Evolutionary conservation across 2,888 invertebrate species (phyloP), one percentile per base, ranked within the genome.

Genomic region (Anoncus sp.): DNA sequence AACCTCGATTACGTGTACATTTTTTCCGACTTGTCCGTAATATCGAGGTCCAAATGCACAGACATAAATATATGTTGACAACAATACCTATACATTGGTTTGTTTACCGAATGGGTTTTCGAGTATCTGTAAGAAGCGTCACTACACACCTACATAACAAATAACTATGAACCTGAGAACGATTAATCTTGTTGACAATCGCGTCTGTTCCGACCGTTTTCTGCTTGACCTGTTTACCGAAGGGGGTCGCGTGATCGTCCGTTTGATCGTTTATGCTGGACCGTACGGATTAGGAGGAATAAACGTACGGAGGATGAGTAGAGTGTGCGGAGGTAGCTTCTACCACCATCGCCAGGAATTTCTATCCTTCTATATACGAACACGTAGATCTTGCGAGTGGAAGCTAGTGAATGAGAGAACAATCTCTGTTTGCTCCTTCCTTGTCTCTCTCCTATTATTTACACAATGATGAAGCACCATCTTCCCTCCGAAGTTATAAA

Each of bases 131-230:
- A 7, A 31, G 31, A 31, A 31, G 3, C 3, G 31, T 31, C 31
- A 31, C 3, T 31, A 31, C 31, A 31, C 7, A 31, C 31, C 7
- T 31, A 31, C 31, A 31, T 3, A 31, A 31, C 31, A 7, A 31
- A 31, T 7, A 31, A 7, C 31, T 31, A 31, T 16, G 24, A 38
- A 60, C 18, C 35, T 38, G 12, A 27, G 45, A 35, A 24, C 35
- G 31, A 69, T 70, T 70, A 40, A 51, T 51, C 40, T 40, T 51
- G 60, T 51, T 60, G 70, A 70, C 70, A 51, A 35, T 49, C 22
- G 38, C 12, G 43, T 20, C 31, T 45, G 27, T 9, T 40, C 40
- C n/a, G 40, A 40, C 40, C 40, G n/a, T 40, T 40, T 2, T 40
- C 40, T 40, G 3, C 24, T 69, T 38, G 22, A 20, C n/a, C 12